phyloP scores from a whole-genome alignment of 2,888 invertebrate genomes.

The Heteromyza rotundicornis region DNA sequence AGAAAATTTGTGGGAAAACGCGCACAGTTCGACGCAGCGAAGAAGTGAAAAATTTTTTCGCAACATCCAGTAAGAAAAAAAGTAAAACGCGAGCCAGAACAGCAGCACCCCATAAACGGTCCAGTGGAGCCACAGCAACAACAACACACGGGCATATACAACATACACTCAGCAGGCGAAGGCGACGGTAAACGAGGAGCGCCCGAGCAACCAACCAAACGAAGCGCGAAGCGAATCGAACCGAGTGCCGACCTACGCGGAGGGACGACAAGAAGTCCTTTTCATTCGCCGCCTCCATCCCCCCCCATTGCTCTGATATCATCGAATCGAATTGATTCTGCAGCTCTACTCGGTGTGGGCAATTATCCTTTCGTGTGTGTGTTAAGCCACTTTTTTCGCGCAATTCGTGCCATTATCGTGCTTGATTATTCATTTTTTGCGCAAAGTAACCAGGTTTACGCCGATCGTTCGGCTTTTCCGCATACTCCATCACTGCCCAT shows the following conservation, averaged over 20 bases:
- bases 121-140: background rate
- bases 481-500: constrained; percentile 30
- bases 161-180: background rate
- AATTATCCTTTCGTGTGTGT: no score
- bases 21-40: background rate
- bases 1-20: background rate
- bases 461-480: constrained; percentile 24
- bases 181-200: constrained; percentile 4
- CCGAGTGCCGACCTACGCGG: constrained; percentile 8
- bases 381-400: no score
- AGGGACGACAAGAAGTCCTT: constrained; percentile 27
- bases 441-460: constrained; percentile 24
- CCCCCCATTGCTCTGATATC: no score
- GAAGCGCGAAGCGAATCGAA: constrained; percentile 35
- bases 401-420: no score
- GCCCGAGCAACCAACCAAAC: constrained; percentile 4
- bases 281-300: no score
- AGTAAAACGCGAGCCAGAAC: background rate
- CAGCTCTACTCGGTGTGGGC: no score
- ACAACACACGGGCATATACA: no score
- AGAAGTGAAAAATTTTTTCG: background rate
- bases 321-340: no score
- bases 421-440: no score
- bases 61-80: background rate
- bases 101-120: background rate